Percentiles rank a stretch among this genome's conserved stretches.
phyloP scores from a whole-genome alignment of 2,797 vertebrate genomes.

The Typhlichthys eigenmanni region DNA sequence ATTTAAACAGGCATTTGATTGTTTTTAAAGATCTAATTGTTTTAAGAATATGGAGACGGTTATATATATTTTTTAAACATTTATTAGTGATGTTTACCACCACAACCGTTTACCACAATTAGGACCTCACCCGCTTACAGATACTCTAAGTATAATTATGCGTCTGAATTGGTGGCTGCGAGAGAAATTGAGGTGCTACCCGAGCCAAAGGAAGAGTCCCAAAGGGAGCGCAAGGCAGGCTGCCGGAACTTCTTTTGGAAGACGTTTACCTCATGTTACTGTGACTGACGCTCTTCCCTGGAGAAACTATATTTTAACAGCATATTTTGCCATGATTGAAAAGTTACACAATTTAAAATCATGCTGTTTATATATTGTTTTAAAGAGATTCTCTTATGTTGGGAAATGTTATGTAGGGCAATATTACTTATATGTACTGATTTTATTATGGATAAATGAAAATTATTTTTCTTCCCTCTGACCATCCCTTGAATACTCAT shows the following conservation, averaged over 20 bases:
- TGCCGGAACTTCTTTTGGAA: conserved; percentile 86
- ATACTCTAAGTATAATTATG: conserved; percentile 50
- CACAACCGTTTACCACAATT: conserved; percentile 1
- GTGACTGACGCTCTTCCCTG: too few relatives aligned
- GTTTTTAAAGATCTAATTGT: too few relatives aligned
- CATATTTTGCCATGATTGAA: background rate
- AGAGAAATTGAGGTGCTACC: conserved; percentile 30
- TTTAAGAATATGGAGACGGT: too few relatives aligned
- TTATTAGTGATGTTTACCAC: background rate
- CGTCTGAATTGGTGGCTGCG: conserved; percentile 52
- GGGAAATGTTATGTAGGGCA: too few relatives aligned
- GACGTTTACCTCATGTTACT: conserved; percentile 81
- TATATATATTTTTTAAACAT: background rate
- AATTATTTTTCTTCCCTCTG: conserved; percentile 13
- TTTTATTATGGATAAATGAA: background rate
- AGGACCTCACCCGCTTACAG: conserved; percentile 63
- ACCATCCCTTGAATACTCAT: background rate
- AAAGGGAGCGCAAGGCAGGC: conserved; percentile 77
- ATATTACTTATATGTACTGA: too few relatives aligned
- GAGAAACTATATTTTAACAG: background rate
- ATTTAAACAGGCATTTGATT: background rate
- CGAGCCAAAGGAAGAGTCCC: conserved; percentile 52
- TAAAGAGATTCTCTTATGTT: too few relatives aligned
- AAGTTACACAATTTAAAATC: too few relatives aligned
- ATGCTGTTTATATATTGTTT: too few relatives aligned